These are phyloP conservation scores for Patiria pectinifera DNA, from an alignment of 53 echinoderm and acorn worm genomes.

Conservation along the genomic window DNA sequence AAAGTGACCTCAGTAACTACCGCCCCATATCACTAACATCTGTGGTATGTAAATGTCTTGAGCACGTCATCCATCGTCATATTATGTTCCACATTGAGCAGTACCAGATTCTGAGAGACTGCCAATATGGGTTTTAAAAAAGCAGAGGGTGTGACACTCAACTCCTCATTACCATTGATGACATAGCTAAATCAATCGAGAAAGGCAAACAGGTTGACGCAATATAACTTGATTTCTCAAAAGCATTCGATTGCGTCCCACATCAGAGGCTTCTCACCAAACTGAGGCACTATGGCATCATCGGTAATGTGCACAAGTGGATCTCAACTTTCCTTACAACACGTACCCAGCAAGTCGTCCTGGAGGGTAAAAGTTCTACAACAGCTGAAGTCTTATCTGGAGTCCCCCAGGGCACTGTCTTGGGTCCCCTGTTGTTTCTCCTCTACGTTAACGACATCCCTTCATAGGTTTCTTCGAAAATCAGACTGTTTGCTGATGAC, in stretches of 20 bases:
- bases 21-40: no score
- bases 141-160: constrained; percentile 25
- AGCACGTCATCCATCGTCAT: no score
- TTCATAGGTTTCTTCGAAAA: background rate
- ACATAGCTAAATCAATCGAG: no score
- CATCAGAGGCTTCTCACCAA: background rate
- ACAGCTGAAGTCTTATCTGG: constrained; percentile 14
- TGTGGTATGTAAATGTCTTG: no score
- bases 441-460: background rate
- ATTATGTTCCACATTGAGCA: no score
- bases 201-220: no score
- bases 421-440: background rate
- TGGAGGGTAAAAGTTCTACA: background rate
- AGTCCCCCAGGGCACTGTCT: constrained; percentile 8
- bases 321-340: background rate
- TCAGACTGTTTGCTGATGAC: no score
- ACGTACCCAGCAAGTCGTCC: background rate
- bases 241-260: no score
- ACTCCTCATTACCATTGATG: background rate
- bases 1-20: no score
- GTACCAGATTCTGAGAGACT: background rate
- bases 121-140: constrained; percentile 28
- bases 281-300: background rate
- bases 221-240: no score
- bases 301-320: background rate